Conservation (phyloP, 2,888 invertebrate species). For the Macrostomum cliftonense region DNA sequence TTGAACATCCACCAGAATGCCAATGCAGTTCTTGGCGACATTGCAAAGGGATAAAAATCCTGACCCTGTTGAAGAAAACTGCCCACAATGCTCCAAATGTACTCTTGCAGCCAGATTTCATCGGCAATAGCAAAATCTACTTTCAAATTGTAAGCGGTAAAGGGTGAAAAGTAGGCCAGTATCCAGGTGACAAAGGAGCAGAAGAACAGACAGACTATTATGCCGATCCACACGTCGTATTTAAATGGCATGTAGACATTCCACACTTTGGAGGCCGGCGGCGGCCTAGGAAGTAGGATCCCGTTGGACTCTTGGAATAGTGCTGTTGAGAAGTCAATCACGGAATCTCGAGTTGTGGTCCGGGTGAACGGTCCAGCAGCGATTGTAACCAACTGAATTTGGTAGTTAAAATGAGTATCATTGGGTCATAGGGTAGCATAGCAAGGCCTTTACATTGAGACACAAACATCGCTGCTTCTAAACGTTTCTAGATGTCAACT, state of each 20-base stretch:
- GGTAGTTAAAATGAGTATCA: too few relatives aligned
- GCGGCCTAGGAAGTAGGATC: not conserved
- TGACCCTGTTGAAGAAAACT: not conserved
- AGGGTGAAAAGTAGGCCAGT: not conserved
- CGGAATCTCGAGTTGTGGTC: too few relatives aligned
- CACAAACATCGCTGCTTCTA: too few relatives aligned
- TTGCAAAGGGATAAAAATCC: slow-evolving; percentile 1
- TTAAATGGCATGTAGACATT: not conserved
- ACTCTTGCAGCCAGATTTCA: not conserved
- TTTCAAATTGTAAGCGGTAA: not conserved
- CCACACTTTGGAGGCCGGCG: not conserved
- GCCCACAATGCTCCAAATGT: not conserved
- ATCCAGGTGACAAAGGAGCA: not conserved
- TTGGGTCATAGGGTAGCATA: too few relatives aligned
- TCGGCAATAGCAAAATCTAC: not conserved
- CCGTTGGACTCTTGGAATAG: slow-evolving; percentile 1
- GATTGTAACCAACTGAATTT: too few relatives aligned
- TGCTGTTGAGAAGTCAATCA: not conserved
- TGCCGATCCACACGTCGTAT: not conserved
- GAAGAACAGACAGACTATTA: not conserved
- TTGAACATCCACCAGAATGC: slow-evolving; percentile 1
- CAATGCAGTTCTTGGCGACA: not conserved
- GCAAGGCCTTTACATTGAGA: too few relatives aligned
- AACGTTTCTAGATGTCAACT: too few relatives aligned
- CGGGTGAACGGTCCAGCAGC: too few relatives aligned